Conservation (phyloP, 2,888 invertebrate species). For the Lepidonotus clava region DNA sequence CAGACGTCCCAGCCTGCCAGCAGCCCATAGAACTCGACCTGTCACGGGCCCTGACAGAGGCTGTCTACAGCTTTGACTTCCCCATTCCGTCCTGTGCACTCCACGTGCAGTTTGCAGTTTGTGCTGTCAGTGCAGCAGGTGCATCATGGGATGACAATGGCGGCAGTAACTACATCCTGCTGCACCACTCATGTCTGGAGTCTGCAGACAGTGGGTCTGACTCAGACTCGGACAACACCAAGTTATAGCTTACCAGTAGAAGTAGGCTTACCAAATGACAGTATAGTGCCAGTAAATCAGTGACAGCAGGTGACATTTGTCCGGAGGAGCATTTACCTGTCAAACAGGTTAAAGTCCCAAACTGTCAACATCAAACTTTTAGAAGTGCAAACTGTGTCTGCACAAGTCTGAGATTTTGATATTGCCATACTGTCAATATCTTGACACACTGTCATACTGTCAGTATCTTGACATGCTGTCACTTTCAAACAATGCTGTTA, state of each 20-base stretch:
- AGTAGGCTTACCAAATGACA: not conserved
- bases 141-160: not conserved
- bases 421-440: too few relatives aligned
- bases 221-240: not conserved
- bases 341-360: too few relatives aligned
- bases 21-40: not conserved
- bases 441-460: too few relatives aligned
- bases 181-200: constrained; percentile 33
- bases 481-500: too few relatives aligned
- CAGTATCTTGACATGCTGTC: too few relatives aligned
- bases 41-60: not conserved
- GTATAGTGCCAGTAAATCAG: not conserved
- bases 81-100: not conserved
- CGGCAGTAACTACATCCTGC: constrained; percentile 14
- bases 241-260: not conserved
- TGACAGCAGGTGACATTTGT: too few relatives aligned
- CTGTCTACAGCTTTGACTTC: constrained; percentile 21
- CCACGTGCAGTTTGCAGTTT: constrained; percentile 34
- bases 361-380: too few relatives aligned
- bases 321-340: too few relatives aligned
- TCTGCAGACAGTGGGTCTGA: not conserved
- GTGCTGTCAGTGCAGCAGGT: not conserved
- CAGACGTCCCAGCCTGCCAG: not conserved
- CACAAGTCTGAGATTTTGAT: too few relatives aligned
- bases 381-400: too few relatives aligned